Conservation (phyloP, 2,888 invertebrate species). For the Anodontia alba region DNA sequence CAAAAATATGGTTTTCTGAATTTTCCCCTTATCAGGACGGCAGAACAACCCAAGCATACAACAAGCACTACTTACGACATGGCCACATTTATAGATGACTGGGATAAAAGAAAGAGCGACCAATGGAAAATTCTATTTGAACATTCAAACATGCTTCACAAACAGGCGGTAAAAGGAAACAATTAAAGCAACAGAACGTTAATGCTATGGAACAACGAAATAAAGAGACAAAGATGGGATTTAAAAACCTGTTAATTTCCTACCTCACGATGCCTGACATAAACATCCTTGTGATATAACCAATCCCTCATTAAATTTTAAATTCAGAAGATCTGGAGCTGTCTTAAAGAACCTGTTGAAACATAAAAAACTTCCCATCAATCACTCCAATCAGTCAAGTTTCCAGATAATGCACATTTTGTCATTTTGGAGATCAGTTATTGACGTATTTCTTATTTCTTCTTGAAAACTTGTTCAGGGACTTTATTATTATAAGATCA, state of each 20-base stretch:
- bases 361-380: neutral
- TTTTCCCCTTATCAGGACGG: no score
- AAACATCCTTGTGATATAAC: neutral
- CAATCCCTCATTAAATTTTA: slow-evolving; percentile 10
- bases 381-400: neutral
- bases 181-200: neutral
- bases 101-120: no score
- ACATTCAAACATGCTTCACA: neutral
- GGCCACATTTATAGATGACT: no score
- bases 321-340: neutral
- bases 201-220: slow-evolving; percentile 1
- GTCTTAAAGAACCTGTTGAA: neutral
- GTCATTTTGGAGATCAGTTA: no score
- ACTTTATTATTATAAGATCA: no score
- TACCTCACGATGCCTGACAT: slow-evolving; percentile 3
- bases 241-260: neutral
- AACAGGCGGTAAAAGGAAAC: neutral
- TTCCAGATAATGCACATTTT: no score
- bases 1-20: no score
- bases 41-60: no score
- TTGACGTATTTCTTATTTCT: no score
- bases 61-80: no score
- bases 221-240: neutral
- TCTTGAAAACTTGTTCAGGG: neutral
- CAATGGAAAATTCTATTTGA: slow-evolving; percentile 4